phyloP scores from a whole-genome alignment of 2,797 vertebrate species.

The Cottoperca gobio region DNA sequence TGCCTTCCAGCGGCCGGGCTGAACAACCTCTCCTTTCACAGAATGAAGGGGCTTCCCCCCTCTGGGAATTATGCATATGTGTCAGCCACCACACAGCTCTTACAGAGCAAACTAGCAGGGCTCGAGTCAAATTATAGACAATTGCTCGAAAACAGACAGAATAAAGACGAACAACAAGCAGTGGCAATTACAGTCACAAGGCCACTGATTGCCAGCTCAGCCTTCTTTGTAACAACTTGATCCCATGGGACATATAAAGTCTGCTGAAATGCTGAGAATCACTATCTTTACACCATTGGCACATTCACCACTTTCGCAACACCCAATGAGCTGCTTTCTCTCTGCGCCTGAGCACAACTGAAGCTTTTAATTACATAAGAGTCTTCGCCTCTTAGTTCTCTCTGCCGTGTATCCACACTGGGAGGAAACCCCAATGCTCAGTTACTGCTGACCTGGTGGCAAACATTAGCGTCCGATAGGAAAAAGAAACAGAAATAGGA shows the following conservation, averaged over 20 bases:
- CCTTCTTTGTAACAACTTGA: conserved; percentile 24
- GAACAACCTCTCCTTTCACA: neutral
- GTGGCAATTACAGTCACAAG: conserved; percentile 27
- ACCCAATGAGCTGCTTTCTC: conserved; percentile 48
- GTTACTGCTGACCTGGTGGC: conserved; percentile 23
- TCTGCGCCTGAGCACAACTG: conserved; percentile 23
- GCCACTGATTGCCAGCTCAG: conserved; percentile 33
- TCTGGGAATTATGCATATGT: neutral
- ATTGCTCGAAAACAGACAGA: conserved; percentile 15
- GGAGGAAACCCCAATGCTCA: neutral
- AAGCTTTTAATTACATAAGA: conserved; percentile 44
- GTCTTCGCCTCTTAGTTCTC: conserved; percentile 18
- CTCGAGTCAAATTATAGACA: conserved; percentile 16
- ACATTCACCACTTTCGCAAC: conserved; percentile 34
- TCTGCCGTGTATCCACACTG: neutral
- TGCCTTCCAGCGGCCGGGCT: conserved; percentile 3
- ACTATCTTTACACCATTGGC: conserved; percentile 44
- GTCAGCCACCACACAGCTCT: conserved; percentile 4
- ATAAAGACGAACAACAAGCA: conserved; percentile 27
- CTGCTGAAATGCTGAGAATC: conserved; percentile 55
- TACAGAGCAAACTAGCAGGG: neutral
- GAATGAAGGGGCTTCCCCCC: conserved; percentile 1
- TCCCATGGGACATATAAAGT: conserved; percentile 34
- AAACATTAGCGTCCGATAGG: conserved; percentile 2
- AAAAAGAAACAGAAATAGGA: neutral